Percentiles rank a stretch among this genome's conserved stretches.
phyloP scores from a whole-genome alignment of 1,140 invertebrate genomes.

The Nephila pilipes region DNA sequence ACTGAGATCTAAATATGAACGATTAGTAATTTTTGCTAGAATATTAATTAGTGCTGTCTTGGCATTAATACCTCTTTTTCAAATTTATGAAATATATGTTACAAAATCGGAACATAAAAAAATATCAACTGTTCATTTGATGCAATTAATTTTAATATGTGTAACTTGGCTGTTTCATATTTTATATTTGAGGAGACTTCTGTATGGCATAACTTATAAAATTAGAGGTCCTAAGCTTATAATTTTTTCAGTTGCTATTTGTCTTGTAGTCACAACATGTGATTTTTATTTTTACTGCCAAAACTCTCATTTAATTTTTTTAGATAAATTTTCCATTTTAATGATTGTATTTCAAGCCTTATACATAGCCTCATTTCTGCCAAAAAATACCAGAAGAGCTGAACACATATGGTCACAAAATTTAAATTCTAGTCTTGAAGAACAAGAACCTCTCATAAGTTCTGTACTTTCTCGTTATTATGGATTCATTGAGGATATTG shows the following conservation, averaged over 20 bases:
- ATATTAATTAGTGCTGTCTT: slow-evolving; percentile 36
- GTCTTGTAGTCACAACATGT: slow-evolving; percentile 85
- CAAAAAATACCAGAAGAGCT: slow-evolving; percentile 78
- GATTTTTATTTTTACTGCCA: slow-evolving; percentile 82
- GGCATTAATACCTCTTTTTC: slow-evolving; percentile 47
- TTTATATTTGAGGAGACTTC: slow-evolving; percentile 87
- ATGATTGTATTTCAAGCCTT: slow-evolving; percentile 79
- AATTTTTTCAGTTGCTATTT: slow-evolving; percentile 85
- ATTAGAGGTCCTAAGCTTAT: slow-evolving; percentile 87
- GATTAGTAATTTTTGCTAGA: slow-evolving; percentile 67
- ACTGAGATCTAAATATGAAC: slow-evolving; percentile 67
- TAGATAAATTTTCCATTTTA: slow-evolving; percentile 80
- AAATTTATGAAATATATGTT: slow-evolving; percentile 73
- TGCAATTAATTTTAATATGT: slow-evolving; percentile 86
- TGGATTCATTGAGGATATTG: slow-evolving; percentile 85
- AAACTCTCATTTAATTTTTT: slow-evolving; percentile 80
- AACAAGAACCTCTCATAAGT: slow-evolving; percentile 81
- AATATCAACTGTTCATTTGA: slow-evolving; percentile 85
- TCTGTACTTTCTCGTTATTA: slow-evolving; percentile 82
- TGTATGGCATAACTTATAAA: slow-evolving; percentile 83
- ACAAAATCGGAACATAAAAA: slow-evolving; percentile 75
- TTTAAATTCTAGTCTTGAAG: slow-evolving; percentile 78
- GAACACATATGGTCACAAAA: slow-evolving; percentile 78
- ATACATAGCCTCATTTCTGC: slow-evolving; percentile 80
- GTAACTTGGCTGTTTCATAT: slow-evolving; percentile 90